Evolutionary conservation across 1,140 invertebrate genomes (phyloP).

Genomic region (Odontomachus brunneus): DNA sequence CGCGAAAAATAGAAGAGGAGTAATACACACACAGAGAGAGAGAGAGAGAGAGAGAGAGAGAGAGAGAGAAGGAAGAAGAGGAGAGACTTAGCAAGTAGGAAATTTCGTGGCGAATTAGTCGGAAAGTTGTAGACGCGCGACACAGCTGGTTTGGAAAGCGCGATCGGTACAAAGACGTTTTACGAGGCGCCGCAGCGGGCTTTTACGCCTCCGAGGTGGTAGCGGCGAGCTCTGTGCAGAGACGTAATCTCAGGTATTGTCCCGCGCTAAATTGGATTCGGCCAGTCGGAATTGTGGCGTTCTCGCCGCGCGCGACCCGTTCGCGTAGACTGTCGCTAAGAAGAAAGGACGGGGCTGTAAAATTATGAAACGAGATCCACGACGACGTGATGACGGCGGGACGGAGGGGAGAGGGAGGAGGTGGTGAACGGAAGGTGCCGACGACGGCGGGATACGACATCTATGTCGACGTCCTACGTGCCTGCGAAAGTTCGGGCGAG

Average conservation of each 20-base stretch:
- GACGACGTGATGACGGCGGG: not conserved
- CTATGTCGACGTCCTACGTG: slow-evolving; percentile 48
- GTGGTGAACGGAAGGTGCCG: not conserved
- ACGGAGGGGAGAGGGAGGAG: not conserved
- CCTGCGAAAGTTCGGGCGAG: slow-evolving; percentile 59
- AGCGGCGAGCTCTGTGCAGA: slow-evolving; percentile 16
- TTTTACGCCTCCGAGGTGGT: slow-evolving; percentile 36
- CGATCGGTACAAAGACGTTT: slow-evolving; percentile 53
- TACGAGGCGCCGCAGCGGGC: slow-evolving; percentile 15
- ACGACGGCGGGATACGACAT: not conserved
- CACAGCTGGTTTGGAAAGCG: slow-evolving; percentile 23
- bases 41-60: too few species aligned
- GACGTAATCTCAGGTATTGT: slow-evolving; percentile 46
- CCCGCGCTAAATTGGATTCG: slow-evolving; percentile 51
- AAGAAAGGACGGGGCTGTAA: slow-evolving; percentile 5
- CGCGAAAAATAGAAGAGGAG: too few species aligned
- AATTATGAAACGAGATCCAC: slow-evolving; percentile 34
- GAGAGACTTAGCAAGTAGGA: not conserved
- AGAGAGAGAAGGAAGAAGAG: too few species aligned
- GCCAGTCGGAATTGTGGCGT: slow-evolving; percentile 28
- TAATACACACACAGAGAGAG: too few species aligned
- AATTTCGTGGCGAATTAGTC: slow-evolving; percentile 43
- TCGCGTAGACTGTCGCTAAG: not conserved
- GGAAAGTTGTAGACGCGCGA: slow-evolving; percentile 4
- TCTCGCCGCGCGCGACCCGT: slow-evolving; percentile 1